Evolutionary conservation across 2,113 vertebrate genomes (phyloP).

Genomic region (Xerus inauris): DNA sequence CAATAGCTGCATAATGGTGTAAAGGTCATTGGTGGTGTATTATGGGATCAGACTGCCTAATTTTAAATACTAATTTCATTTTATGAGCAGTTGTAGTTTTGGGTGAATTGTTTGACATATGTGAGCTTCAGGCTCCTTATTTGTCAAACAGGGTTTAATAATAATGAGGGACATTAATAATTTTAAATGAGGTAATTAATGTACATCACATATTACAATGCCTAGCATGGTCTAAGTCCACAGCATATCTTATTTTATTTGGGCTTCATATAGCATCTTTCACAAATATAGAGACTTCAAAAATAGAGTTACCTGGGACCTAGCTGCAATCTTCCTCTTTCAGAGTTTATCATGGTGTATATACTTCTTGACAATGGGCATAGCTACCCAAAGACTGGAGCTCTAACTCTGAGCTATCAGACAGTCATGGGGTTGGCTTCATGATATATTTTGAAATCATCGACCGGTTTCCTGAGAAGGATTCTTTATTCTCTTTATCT

Average conservation of each 20-base stretch:
- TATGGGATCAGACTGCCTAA: background rate
- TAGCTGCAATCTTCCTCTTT: background rate
- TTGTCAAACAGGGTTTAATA: background rate
- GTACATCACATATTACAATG: background rate
- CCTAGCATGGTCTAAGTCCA: background rate
- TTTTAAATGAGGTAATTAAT: background rate
- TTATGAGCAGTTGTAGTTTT: background rate
- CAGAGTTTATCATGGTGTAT: background rate
- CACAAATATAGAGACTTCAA: background rate
- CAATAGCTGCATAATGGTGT: background rate
- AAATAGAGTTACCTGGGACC: background rate
- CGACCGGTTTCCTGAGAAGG: background rate
- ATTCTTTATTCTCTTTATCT: background rate
- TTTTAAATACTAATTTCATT: background rate
- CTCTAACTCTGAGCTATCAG: background rate
- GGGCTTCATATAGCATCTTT: background rate
- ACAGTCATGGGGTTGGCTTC: background rate
- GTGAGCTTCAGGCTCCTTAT: background rate
- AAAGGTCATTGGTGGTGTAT: background rate
- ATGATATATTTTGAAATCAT: background rate
- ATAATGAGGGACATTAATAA: background rate
- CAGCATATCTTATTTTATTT: background rate
- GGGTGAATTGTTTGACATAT: background rate
- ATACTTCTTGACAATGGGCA: background rate
- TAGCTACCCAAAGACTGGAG: background rate